phyloP scores from a whole-genome alignment of 2,797 vertebrate species.

The Taeniopygia guttata region DNA sequence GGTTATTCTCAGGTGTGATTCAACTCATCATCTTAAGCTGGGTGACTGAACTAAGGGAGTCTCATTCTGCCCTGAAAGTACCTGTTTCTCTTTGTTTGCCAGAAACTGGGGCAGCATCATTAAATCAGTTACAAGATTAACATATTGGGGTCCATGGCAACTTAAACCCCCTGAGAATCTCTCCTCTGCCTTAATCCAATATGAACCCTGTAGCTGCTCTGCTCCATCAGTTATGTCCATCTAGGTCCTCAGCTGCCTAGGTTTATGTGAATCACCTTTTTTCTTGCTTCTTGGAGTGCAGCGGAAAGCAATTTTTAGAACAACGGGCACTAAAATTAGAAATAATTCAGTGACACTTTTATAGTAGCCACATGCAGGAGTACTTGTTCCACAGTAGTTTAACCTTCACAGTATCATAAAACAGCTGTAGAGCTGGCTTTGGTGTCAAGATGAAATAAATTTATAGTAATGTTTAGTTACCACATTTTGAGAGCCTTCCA shows the following conservation, averaged over 20 bases:
- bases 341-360: conserved; percentile 66
- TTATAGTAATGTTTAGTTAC: conserved; percentile 46
- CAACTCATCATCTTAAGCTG: background rate
- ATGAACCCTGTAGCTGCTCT: background rate
- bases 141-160: fast-evolving
- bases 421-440: conserved; percentile 32
- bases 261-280: conserved; percentile 48
- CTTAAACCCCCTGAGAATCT: background rate
- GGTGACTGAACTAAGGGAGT: background rate
- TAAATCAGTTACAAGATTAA: fast-evolving
- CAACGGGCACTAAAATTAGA: conserved; percentile 52
- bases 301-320: conserved; percentile 23
- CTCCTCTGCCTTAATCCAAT: background rate
- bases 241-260: background rate
- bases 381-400: conserved; percentile 36
- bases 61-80: background rate
- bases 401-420: conserved; percentile 65
- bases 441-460: conserved; percentile 59
- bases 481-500: background rate
- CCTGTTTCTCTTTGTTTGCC: background rate
- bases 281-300: conserved; percentile 30
- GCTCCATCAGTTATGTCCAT: background rate
- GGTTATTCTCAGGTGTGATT: background rate
- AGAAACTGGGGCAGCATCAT: background rate
- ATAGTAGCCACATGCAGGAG: conserved; percentile 19